Percentiles rank a stretch among this genome's conserved stretches.
phyloP scores from a whole-genome alignment of 2,888 invertebrate genomes.

The Mechanitis mazaeus region DNA sequence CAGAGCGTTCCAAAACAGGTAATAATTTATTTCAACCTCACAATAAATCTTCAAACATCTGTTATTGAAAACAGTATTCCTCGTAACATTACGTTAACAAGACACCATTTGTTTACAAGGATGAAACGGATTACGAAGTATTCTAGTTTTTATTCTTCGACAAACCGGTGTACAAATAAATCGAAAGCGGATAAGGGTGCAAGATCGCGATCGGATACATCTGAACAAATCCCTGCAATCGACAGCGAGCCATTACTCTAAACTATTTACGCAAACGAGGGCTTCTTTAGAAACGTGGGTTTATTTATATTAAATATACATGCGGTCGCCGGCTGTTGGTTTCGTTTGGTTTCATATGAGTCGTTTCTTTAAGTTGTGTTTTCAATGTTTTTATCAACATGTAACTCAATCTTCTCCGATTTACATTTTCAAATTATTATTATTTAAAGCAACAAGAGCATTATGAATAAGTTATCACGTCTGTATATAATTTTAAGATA shows the following conservation, averaged over 20 bases:
- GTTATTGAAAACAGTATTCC: constrained; percentile 17
- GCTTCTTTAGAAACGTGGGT: constrained; percentile 26
- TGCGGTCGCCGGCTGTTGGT: constrained; percentile 35
- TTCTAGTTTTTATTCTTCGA: constrained; percentile 20
- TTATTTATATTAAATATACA: constrained; percentile 33
- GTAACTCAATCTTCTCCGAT: neutral
- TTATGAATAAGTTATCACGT: too few relatives aligned
- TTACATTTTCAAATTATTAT: neutral
- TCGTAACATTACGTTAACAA: constrained; percentile 19
- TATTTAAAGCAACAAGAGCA: too few relatives aligned
- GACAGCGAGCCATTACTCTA: constrained; percentile 16
- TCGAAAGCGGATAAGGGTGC: constrained; percentile 18
- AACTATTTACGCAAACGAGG: constrained; percentile 34
- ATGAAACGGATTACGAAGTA: constrained; percentile 19
- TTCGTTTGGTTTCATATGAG: constrained; percentile 26
- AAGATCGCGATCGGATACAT: constrained; percentile 24
- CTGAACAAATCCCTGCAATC: constrained; percentile 26
- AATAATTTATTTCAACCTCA: constrained; percentile 1
- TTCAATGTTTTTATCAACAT: neutral
- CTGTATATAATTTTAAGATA: too few relatives aligned
- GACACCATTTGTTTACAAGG: constrained; percentile 21
- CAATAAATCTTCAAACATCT: constrained; percentile 12
- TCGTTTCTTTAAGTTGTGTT: constrained; percentile 1
- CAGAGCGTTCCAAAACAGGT: neutral
- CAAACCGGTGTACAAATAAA: constrained; percentile 22